Base-by-base conservation (phyloP, 2,797 vertebrate species). In the Diplodus puntazzo region DNA sequence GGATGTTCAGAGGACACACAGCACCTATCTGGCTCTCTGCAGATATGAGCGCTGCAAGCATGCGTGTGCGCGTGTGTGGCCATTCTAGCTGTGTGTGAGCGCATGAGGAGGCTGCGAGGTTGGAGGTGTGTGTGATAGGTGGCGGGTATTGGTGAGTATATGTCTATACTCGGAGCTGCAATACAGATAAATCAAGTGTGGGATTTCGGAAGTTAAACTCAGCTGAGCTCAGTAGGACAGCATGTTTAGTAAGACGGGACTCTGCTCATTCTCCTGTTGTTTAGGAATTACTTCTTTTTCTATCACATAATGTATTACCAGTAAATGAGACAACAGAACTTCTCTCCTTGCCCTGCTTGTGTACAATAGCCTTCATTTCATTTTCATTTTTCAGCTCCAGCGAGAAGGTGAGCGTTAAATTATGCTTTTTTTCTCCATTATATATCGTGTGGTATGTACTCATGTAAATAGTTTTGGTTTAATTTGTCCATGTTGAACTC, bases 1-100 rank as follows among this genome's bases (percentile, higher is more conserved):
- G 93, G 90, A 83, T 94, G 68, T 80, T 95, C 95, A 95, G 94
- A 93, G 83, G 92, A 95, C 93, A 95, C 93, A 94, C 91, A 94
- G 92, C 91, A 94, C 88, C 92, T 93, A 93, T 93, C 92, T 96
- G 90, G 77, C 84, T 83, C 81, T 86, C 81, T 88, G 90, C 89
- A 95, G 95, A 96, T 96, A 96, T 95, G 90, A 93, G 86, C 59
- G 73, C 63, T 68, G 81, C 70, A 69, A 80, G 84, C 58, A 58
- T 71, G 64, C 46, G 68, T 70, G 20, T 53, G 25, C 14, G 43
- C 65, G 49, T 53, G 62, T 59, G 39, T 66, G 55, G 30, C 6
- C 30, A 34, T 34, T 34, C 30, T 34, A 34, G 30, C 6, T 7
- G 30, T 34, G 30, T 64, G 62, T 64, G 59, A 4, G 43, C 46